Evolutionary conservation across 1,140 invertebrate species (phyloP).

Genomic region (Brachionus rotundiformis): DNA sequence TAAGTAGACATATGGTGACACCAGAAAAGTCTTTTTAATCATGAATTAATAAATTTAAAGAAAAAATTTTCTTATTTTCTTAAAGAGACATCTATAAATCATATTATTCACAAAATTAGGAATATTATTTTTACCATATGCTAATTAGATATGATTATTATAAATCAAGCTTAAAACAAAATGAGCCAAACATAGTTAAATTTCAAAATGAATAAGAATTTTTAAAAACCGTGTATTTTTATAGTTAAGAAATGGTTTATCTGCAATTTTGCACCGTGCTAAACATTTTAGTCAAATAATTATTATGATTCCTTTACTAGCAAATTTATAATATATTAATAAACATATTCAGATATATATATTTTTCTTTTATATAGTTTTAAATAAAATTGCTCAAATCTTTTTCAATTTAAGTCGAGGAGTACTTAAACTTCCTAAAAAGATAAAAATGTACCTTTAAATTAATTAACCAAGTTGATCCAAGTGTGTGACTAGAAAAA

Average conservation of each 20-base stretch:
- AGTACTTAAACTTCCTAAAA: not conserved
- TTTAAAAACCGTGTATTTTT: not conserved
- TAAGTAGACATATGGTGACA: too few species aligned
- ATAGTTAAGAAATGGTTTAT: not conserved
- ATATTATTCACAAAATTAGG: not conserved
- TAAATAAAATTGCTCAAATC: not conserved
- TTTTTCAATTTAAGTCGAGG: constrained; percentile 2
- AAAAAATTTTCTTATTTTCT: too few species aligned
- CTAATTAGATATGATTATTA: not conserved
- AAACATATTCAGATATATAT: not conserved
- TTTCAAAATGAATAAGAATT: constrained; percentile 31
- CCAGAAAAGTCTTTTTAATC: too few species aligned
- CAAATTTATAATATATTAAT: constrained; percentile 4
- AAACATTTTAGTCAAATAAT: not conserved
- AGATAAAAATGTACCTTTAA: too few species aligned
- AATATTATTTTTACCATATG: not conserved
- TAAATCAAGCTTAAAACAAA: not conserved
- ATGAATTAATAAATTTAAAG: too few species aligned
- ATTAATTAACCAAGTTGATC: too few species aligned
- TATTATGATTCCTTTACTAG: not conserved
- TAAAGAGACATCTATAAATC: not conserved
- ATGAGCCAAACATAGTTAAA: not conserved
- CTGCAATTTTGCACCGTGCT: not conserved
- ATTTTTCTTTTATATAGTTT: not conserved
- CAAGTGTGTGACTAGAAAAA: not conserved